Percentiles rank a stretch among this genome's conserved stretches.
phyloP scores from a whole-genome alignment of 2,797 vertebrate genomes.

The Luscinia luscinia region DNA sequence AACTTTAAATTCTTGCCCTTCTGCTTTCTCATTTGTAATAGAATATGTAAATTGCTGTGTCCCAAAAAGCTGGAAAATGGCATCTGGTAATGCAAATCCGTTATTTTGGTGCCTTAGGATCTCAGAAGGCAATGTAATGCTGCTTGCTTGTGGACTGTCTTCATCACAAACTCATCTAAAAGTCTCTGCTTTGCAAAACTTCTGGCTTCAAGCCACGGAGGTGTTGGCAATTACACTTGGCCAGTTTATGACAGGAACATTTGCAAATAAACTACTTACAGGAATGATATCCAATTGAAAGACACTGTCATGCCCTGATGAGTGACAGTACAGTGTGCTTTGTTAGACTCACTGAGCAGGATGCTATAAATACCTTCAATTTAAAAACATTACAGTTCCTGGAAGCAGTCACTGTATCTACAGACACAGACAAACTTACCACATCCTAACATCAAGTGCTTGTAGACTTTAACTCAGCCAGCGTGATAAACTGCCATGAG shows the following conservation, averaged over 20 bases:
- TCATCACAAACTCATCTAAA: neutral
- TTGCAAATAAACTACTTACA: neutral
- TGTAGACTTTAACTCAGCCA: neutral
- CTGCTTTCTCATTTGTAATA: neutral
- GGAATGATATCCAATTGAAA: neutral
- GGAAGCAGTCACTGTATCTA: neutral
- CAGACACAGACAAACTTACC: neutral
- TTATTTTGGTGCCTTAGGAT: neutral
- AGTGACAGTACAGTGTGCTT: neutral
- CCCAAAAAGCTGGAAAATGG: neutral
- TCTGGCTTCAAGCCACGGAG: neutral
- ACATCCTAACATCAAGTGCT: neutral
- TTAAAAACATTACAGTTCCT: neutral
- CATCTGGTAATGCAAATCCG: neutral
- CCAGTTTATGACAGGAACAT: neutral
- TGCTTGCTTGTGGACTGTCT: neutral
- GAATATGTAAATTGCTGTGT: neutral
- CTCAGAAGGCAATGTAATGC: neutral
- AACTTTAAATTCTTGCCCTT: neutral
- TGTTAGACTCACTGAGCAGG: neutral
- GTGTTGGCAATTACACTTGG: neutral
- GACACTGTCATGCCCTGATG: neutral
- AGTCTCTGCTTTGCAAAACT: neutral
- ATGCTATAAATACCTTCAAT: neutral
- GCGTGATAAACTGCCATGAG: neutral